phyloP scores from a whole-genome alignment of 1,140 invertebrate species.

The Danaus plexippus region DNA sequence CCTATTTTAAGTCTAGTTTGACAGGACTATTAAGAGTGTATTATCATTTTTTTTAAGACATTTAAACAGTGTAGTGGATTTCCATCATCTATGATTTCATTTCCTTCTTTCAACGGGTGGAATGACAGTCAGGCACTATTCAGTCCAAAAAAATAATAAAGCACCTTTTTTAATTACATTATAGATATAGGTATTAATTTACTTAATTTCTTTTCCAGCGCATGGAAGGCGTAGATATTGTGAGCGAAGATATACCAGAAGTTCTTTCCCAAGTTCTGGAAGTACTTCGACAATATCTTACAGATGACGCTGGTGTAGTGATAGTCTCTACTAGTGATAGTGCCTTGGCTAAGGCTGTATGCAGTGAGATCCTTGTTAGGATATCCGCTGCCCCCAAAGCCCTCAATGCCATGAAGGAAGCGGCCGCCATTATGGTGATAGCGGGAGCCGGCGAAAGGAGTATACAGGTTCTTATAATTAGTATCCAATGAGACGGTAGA shows the following conservation, averaged over 20 bases:
- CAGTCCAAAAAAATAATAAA: neutral
- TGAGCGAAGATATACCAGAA: slow-evolving; percentile 54
- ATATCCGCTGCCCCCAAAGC: slow-evolving; percentile 47
- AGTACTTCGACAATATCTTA: slow-evolving; percentile 45
- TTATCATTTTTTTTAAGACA: too few species aligned
- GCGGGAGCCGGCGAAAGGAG: slow-evolving; percentile 48
- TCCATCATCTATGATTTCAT: neutral
- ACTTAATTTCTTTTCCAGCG: slow-evolving; percentile 32
- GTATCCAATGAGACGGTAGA: too few species aligned
- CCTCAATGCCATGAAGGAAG: slow-evolving; percentile 39
- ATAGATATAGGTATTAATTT: neutral
- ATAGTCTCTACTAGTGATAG: slow-evolving; percentile 28
- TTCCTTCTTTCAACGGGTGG: neutral
- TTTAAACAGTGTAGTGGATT: too few species aligned
- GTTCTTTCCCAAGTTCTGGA: slow-evolving; percentile 48
- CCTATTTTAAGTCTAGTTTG: too few species aligned
- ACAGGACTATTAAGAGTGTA: too few species aligned
- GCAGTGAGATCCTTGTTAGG: slow-evolving; percentile 41
- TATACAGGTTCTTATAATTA: slow-evolving; percentile 36
- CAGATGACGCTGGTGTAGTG: slow-evolving; percentile 13
- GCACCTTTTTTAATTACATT: neutral
- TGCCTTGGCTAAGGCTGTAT: slow-evolving; percentile 39
- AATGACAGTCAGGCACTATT: neutral
- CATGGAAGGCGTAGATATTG: slow-evolving; percentile 52
- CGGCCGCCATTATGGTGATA: slow-evolving; percentile 37